Evolutionary conservation across 2,113 vertebrate species (phyloP), one percentile per base, ranked within the genome.

Genomic region (Lophotis ruficrista): DNA sequence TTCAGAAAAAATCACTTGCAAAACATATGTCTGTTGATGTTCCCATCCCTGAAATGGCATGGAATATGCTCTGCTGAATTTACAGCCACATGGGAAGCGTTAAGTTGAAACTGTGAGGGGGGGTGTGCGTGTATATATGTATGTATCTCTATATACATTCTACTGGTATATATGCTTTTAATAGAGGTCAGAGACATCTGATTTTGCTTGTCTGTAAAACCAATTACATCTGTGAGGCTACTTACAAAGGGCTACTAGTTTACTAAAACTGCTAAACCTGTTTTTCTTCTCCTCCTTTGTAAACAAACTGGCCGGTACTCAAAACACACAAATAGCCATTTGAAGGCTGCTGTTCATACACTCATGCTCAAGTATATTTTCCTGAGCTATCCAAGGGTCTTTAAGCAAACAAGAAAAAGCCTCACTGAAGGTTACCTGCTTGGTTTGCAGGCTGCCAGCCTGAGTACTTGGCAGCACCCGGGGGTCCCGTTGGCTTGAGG

Each of bases 371-470:
- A 84, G 21, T 23, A 13, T 10, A 20, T n/a, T 86, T 77, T 50
- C 53, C 62, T 14, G 43, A 90, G 45, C 35, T 43, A 41, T 21
- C 38, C 47, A 16, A 12, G 56, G 33, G 53, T 24, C 50, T 75
- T 48, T 5, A 37, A 53, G n/a, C 0, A 1, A 94, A 41, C 12
- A 57, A 79, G 65, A 51, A 84, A 56, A 66, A 31, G 43, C 23
- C 20, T 76, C 48, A 17, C 66, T 51, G 69, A 20, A 22, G 56
- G 25, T 70, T 98, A 98, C 98, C 98, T 98, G 98, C 86, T 97
- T 97, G 96, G 83, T 28, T 97, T 47, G 96, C 69, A 53, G 86
- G 91, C 43, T 98, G 98, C 98, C 98, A 98, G 77, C 93, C 92
- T 1, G 95, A 93, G 47, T 96, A 91, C 89, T 98, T 98, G 96